Evolutionary conservation across 2,113 vertebrate genomes (phyloP).

Genomic region (Caranx ignobilis): DNA sequence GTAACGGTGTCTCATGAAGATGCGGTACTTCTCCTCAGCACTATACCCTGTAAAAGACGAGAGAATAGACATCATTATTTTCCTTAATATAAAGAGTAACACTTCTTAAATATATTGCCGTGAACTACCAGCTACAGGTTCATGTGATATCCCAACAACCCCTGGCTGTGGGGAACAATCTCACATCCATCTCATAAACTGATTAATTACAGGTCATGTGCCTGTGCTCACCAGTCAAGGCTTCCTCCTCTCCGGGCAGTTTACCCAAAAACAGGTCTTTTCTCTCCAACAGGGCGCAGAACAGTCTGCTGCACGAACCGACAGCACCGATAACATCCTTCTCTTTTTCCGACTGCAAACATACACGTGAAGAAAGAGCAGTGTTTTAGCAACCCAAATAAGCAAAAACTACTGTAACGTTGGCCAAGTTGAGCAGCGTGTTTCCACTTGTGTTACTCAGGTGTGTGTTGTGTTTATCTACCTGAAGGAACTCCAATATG

Average conservation of each 20-base stretch:
- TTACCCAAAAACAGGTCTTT: slow-evolving; percentile 87
- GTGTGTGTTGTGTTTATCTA: slow-evolving; percentile 5
- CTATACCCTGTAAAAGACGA: slow-evolving; percentile 69
- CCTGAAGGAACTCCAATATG: slow-evolving; percentile 85
- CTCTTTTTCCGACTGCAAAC: slow-evolving; percentile 84
- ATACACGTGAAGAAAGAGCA: background rate
- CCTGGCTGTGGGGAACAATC: background rate
- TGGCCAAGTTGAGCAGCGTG: slow-evolving; percentile 12
- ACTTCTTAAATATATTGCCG: no score
- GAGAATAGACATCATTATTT: background rate
- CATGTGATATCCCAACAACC: background rate
- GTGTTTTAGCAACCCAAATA: background rate
- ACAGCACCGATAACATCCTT: slow-evolving; percentile 79
- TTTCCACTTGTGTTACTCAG: background rate
- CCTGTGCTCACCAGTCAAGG: slow-evolving; percentile 69
- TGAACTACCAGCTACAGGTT: background rate
- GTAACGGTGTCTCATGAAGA: slow-evolving; percentile 95
- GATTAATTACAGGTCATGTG: background rate
- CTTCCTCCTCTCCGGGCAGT: slow-evolving; percentile 85
- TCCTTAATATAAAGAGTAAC: no score
- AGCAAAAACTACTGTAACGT: background rate
- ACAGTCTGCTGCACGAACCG: slow-evolving; percentile 85
- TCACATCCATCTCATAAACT: background rate
- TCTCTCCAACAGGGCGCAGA: slow-evolving; percentile 86
- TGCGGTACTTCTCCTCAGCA: slow-evolving; percentile 87